These are phyloP conservation scores for Mythimna albipuncta DNA, from an alignment of 2,888 invertebrate species.

Conservation along the genomic window DNA sequence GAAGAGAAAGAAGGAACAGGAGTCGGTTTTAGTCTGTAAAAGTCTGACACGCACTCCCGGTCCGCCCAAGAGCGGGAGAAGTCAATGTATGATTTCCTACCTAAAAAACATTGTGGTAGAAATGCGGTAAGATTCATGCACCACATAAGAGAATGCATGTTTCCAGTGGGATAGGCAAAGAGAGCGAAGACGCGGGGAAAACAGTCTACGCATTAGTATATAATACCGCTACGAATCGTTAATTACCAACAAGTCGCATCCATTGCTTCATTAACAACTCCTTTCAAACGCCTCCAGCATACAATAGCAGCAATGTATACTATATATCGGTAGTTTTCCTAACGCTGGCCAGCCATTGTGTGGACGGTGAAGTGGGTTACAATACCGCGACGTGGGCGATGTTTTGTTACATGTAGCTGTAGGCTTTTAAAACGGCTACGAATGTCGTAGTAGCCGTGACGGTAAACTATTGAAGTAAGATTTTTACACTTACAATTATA, in stretches of 20 bases:
- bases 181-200: neutral
- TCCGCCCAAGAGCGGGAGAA: too few relatives aligned
- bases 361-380: neutral
- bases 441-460: slow-evolving; percentile 4
- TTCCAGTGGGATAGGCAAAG: neutral
- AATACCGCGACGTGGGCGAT: slow-evolving; percentile 13
- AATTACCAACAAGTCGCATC: neutral
- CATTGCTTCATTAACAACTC: slow-evolving; percentile 5
- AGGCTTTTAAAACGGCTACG: slow-evolving; percentile 2
- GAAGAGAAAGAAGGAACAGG: too few relatives aligned
- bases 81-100: too few relatives aligned
- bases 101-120: too few relatives aligned
- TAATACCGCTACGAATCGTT: neutral
- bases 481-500: too few relatives aligned
- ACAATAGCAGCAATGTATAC: slow-evolving; percentile 3
- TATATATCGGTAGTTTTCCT: slow-evolving; percentile 9
- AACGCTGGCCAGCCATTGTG: slow-evolving; percentile 19
- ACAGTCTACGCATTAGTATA: neutral
- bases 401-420: slow-evolving; percentile 1
- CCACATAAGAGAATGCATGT: neutral
- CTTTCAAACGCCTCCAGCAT: neutral
- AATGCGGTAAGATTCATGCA: neutral
- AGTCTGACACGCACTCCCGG: too few relatives aligned
- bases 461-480: neutral
- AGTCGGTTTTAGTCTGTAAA: too few relatives aligned